Base-by-base conservation (phyloP, 2,888 invertebrate genomes). In the Leptothorax acervorum region DNA sequence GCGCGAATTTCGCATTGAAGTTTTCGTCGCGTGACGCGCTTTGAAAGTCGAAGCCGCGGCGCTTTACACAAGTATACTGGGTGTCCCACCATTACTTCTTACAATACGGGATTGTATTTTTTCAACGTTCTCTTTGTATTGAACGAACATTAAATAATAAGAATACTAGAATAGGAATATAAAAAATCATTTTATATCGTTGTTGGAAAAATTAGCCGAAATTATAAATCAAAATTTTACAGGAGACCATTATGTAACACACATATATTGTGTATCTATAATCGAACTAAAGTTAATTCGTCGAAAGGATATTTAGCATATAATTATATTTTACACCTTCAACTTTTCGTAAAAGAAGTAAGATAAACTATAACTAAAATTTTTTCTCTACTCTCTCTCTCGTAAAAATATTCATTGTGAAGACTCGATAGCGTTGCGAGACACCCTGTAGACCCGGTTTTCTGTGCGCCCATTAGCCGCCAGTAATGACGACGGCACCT, bases 1-100 rank as follows among this genome's bases (percentile, higher is more conserved):
- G 79, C 79, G 73, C 48, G 53, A 79, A 79, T 79, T 79, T 79
- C 35, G 18, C 71, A 79, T 71, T 79, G 73, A 79, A 71, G n/a
- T 71, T 79, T 71, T 79, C 60, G 79, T 79, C 79, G 79, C 79
- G 79, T 79, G 79, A 79, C 79, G 4, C 60, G 35, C 35, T 79
- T 71, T 70, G 28, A 31, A 55, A 55, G 53, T 39, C 70, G 68
- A 42, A 55, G 53, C 28, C 42, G 45, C 35, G 15, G 31, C 23
- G 18, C n/a, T 78, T 31, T 23, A 23, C 23, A n/a, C 39, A 12
- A 55, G 9, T 23, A 35, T 71, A 71, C 60, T 12, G 45, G 60
- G 79, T 71, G 60, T 71, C 55, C 63, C 11, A 5, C 12, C 28
- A 18, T 60, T n/a, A 35, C 9, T n/a, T 42, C 11, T 23, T 48